These are phyloP conservation scores for Thecophora atra DNA, from an alignment of 2,888 invertebrate genomes.

Conservation along the genomic window DNA sequence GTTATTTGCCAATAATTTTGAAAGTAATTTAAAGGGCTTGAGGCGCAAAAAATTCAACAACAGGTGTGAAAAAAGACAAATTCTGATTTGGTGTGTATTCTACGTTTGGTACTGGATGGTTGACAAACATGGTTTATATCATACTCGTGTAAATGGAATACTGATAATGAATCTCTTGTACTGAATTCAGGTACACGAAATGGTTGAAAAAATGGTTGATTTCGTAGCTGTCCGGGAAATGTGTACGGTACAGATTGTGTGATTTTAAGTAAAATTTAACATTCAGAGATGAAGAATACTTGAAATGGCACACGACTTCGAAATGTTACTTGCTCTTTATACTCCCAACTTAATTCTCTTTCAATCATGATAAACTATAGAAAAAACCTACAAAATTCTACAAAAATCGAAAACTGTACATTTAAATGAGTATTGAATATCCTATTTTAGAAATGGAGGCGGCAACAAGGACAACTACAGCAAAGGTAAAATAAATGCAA, in stretches of 20 bases:
- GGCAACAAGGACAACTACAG: conserved; percentile 94
- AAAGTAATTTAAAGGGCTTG: conserved; percentile 44
- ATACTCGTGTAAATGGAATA: conserved; percentile 12
- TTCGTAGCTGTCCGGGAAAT: background rate
- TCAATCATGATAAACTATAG: conserved; percentile 28
- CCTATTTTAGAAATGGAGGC: conserved; percentile 81
- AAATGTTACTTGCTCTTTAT: conserved; percentile 51
- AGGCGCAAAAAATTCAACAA: conserved; percentile 38
- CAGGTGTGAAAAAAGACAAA: conserved; percentile 30
- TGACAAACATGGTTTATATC: conserved; percentile 10
- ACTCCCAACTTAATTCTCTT: conserved; percentile 36
- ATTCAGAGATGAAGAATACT: conserved; percentile 12
- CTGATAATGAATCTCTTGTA: conserved; percentile 17
- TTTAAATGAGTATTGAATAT: conserved; percentile 65
- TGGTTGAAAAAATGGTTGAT: conserved; percentile 12
- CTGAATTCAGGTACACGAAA: background rate
- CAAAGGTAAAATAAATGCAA: conserved; percentile 83
- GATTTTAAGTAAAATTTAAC: background rate
- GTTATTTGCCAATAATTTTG: conserved; percentile 40
- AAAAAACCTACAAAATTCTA: conserved; percentile 24
- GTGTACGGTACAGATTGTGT: conserved; percentile 7
- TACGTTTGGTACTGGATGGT: conserved; percentile 30
- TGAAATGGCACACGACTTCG: conserved; percentile 36
- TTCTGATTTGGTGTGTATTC: conserved; percentile 30
- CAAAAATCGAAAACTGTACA: conserved; percentile 48